phyloP scores from a whole-genome alignment of 2,797 vertebrate species.

The Eulemur coronatus region DNA sequence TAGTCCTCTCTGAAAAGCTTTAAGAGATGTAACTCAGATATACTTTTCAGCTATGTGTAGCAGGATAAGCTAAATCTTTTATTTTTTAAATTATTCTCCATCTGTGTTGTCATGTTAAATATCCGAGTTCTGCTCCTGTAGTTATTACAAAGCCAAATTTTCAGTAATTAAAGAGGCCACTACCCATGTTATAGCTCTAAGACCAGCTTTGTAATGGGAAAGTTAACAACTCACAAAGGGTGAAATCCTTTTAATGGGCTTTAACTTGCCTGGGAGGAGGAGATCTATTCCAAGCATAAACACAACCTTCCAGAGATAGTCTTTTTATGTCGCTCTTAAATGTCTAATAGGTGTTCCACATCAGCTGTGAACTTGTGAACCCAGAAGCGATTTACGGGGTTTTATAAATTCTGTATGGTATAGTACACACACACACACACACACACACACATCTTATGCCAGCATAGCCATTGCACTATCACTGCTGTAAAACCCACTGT shows the following conservation, averaged over 20 bases:
- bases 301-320: conserved; percentile 28
- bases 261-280: conserved; percentile 1
- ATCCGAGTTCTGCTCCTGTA: background rate
- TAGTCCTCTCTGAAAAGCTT: background rate
- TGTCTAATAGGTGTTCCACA: conserved; percentile 57
- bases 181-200: background rate
- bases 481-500: background rate
- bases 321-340: conserved; percentile 68
- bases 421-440: background rate
- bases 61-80: background rate
- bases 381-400: background rate
- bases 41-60: background rate
- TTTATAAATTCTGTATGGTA: background rate
- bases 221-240: background rate
- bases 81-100: conserved; percentile 5
- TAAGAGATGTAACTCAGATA: background rate
- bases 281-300: conserved; percentile 61
- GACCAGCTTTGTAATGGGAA: background rate
- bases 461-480: background rate
- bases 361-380: conserved; percentile 69
- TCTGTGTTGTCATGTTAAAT: background rate
- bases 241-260: conserved; percentile 47
- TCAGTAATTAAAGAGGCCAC: conserved; percentile 20
- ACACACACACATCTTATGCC: background rate
- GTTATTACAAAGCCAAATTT: background rate